These are phyloP conservation scores for Dynastes hyllus DNA, from an alignment of 2,888 invertebrate species.

Conservation along the genomic window DNA sequence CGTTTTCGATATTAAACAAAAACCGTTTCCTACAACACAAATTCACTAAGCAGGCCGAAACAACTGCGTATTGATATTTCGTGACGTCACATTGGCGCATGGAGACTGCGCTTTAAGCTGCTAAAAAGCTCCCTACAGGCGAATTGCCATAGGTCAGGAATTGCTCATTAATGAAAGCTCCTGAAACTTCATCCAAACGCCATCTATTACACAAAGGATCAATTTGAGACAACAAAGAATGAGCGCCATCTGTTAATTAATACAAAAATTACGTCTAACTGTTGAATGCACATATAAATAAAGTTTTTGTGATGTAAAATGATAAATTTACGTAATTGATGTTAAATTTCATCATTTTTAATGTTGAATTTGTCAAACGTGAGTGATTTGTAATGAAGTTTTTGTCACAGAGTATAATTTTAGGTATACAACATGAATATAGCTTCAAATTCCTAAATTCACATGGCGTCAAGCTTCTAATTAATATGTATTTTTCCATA, in stretches of 20 bases:
- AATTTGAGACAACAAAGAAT: neutral
- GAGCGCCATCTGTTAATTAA: neutral
- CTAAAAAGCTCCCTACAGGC: constrained; percentile 50
- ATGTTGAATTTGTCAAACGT: too few relatives aligned
- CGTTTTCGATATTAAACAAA: constrained; percentile 61
- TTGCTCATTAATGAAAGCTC: constrained; percentile 50
- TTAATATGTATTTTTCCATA: too few relatives aligned
- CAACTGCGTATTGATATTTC: constrained; percentile 66
- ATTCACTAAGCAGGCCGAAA: constrained; percentile 59
- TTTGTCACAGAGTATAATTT: too few relatives aligned
- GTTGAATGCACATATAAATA: too few relatives aligned
- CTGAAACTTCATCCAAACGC: neutral
- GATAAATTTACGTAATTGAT: too few relatives aligned
- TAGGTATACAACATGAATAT: too few relatives aligned
- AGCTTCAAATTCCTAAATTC: too few relatives aligned
- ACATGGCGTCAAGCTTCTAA: too few relatives aligned
- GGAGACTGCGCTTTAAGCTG: constrained; percentile 62
- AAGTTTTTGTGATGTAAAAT: too few relatives aligned
- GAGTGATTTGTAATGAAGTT: too few relatives aligned
- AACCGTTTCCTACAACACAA: constrained; percentile 54
- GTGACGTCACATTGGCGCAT: constrained; percentile 69
- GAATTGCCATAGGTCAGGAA: constrained; percentile 65
- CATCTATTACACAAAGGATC: neutral
- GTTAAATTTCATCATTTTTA: too few relatives aligned
- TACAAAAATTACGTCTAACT: neutral